Evolutionary conservation across 2,113 vertebrate genomes (phyloP).

Genomic region (Cygnus buccinator): DNA sequence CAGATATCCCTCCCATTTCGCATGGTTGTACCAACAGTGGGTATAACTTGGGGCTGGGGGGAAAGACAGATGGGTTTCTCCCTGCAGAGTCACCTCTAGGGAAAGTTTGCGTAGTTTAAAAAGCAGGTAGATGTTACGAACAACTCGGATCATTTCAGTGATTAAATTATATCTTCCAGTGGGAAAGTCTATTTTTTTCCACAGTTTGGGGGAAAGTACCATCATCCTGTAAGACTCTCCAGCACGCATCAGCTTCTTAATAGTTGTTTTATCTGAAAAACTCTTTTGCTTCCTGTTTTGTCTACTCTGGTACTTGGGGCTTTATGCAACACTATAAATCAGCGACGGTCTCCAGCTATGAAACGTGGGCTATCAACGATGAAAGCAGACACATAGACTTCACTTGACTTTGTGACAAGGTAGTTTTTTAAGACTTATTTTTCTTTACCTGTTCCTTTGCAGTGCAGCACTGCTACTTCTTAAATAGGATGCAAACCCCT

Average conservation of each 20-base stretch:
- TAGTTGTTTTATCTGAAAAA: background rate
- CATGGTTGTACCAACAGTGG: background rate
- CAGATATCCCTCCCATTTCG: background rate
- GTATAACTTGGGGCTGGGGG: background rate
- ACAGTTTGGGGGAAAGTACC: background rate
- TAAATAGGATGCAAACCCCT: background rate
- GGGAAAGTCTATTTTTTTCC: too few species aligned
- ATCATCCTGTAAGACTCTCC: background rate
- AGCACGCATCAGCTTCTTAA: background rate
- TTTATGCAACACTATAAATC: background rate
- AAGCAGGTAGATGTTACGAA: background rate
- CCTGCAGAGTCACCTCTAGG: background rate
- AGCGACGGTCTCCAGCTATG: fast-evolving
- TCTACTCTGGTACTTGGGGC: background rate
- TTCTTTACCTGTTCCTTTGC: background rate
- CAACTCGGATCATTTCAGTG: background rate
- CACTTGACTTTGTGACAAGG: background rate
- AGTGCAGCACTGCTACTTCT: background rate
- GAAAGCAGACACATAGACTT: background rate
- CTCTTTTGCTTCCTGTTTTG: background rate
- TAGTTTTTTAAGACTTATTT: fast-evolving
- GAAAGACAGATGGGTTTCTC: background rate
- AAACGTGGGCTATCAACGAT: background rate
- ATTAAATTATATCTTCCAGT: background rate
- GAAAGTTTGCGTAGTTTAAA: background rate